Percentiles rank a stretch among this genome's conserved stretches.
Evolutionary conservation across 2,888 invertebrate genomes (phyloP).

Genomic region (Hypselothyrea guttata): DNA sequence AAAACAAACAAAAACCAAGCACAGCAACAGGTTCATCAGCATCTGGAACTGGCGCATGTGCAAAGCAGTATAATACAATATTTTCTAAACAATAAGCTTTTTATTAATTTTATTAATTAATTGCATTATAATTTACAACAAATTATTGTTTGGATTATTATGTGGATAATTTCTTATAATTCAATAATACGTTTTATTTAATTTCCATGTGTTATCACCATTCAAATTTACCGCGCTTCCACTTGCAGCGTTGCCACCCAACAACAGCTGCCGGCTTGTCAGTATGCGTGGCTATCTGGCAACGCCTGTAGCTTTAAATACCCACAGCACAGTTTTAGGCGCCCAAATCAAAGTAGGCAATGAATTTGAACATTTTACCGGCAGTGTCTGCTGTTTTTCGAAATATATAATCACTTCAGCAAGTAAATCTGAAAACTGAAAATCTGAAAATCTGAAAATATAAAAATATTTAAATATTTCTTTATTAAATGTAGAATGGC

Average conservation of each 20-base stretch:
- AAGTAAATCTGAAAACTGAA: too few species aligned
- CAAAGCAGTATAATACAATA: constrained; percentile 4
- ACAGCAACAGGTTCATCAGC: constrained; percentile 80
- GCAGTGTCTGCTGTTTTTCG: too few species aligned
- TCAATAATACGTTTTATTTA: not conserved
- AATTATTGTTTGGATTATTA: too few species aligned
- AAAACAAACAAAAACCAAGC: constrained; percentile 24
- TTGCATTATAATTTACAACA: too few species aligned
- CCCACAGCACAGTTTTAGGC: constrained; percentile 1
- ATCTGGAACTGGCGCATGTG: constrained; percentile 85
- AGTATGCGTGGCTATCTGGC: constrained; percentile 19
- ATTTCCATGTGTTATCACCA: too few species aligned
- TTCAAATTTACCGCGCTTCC: constrained; percentile 9
- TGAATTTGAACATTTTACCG: not conserved
- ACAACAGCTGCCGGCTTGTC: not conserved
- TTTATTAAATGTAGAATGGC: constrained; percentile 19
- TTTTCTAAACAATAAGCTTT: not conserved
- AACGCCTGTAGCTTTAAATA: constrained; percentile 7
- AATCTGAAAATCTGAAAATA: not conserved
- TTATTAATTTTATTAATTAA: too few species aligned
- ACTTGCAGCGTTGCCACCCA: constrained; percentile 16
- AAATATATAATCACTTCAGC: too few species aligned
- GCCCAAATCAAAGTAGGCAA: constrained; percentile 28
- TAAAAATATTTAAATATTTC: not conserved
- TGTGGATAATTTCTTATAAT: too few species aligned